Conservation (phyloP, 2,113 vertebrate genomes). For the Columba livia region DNA sequence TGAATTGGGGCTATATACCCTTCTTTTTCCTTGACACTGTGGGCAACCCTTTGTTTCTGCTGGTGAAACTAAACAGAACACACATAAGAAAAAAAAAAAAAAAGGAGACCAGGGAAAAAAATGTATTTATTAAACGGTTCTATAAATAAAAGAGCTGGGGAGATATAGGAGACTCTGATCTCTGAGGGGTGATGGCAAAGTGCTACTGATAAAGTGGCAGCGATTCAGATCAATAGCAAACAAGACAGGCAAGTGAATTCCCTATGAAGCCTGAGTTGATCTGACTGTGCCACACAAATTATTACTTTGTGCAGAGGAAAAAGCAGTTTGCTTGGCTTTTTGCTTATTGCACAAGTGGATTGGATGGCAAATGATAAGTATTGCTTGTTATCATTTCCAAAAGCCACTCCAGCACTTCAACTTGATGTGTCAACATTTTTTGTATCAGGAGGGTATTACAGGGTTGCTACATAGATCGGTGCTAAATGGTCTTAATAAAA, state of each 20-base stretch:
- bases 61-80: slow-evolving; percentile 48
- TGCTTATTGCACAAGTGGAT: slow-evolving; percentile 34
- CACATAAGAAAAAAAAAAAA: no score
- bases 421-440: slow-evolving; percentile 26
- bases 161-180: slow-evolving; percentile 58
- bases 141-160: slow-evolving; percentile 61
- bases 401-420: slow-evolving; percentile 9
- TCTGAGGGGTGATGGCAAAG: slow-evolving; percentile 63
- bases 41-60: slow-evolving; percentile 43
- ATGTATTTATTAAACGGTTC: slow-evolving; percentile 68
- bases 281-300: slow-evolving; percentile 35
- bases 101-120: neutral
- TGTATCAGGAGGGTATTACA: neutral
- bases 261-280: neutral
- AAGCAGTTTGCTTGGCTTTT: slow-evolving; percentile 24
- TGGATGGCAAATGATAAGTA: slow-evolving; percentile 23
- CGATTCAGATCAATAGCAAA: slow-evolving; percentile 65
- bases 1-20: slow-evolving; percentile 46
- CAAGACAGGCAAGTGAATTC: slow-evolving; percentile 61
- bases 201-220: slow-evolving; percentile 63
- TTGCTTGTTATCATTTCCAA: neutral
- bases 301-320: slow-evolving; percentile 30
- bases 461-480: neutral
- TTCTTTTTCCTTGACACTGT: slow-evolving; percentile 57
- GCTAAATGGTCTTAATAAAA: slow-evolving; percentile 42